phyloP scores from a whole-genome alignment of 2,888 invertebrate species.

The Steinernema scapterisci region DNA sequence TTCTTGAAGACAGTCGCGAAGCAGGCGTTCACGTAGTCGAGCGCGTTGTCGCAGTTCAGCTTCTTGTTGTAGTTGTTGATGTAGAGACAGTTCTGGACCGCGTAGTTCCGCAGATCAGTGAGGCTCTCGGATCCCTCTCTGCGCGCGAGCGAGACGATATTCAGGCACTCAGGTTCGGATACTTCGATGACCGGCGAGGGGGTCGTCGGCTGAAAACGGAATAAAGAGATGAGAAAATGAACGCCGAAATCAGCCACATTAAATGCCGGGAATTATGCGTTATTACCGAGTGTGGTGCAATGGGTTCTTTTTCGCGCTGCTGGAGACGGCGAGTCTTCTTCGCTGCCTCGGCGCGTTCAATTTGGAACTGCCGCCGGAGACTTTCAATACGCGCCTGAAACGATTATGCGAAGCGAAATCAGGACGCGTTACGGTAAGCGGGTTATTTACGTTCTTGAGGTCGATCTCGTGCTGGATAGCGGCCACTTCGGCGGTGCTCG shows the following conservation, averaged over 20 bases:
- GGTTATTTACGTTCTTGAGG: slow-evolving; percentile 26
- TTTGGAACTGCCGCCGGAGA: slow-evolving; percentile 12
- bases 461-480: background rate
- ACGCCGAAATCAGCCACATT: background rate
- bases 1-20: background rate
- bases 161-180: slow-evolving; percentile 1
- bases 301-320: slow-evolving; percentile 8
- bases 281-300: background rate
- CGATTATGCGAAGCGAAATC: background rate
- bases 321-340: slow-evolving; percentile 14
- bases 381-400: slow-evolving; percentile 16
- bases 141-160: slow-evolving; percentile 6
- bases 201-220: too few relatives aligned
- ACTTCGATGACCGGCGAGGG: background rate
- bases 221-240: too few relatives aligned
- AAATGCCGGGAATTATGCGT: background rate
- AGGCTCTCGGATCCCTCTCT: background rate
- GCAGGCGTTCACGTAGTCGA: slow-evolving; percentile 20
- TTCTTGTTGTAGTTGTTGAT: slow-evolving; percentile 28
- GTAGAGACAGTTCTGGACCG: background rate
- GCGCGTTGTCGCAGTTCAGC: slow-evolving; percentile 2
- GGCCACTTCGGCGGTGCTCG: background rate
- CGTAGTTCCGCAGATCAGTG: background rate
- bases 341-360: slow-evolving; percentile 6
- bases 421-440: slow-evolving; percentile 2